Percentiles rank a stretch among this genome's conserved stretches.
phyloP scores from a whole-genome alignment of 2,888 invertebrate species.

The Brachyptera putata region DNA sequence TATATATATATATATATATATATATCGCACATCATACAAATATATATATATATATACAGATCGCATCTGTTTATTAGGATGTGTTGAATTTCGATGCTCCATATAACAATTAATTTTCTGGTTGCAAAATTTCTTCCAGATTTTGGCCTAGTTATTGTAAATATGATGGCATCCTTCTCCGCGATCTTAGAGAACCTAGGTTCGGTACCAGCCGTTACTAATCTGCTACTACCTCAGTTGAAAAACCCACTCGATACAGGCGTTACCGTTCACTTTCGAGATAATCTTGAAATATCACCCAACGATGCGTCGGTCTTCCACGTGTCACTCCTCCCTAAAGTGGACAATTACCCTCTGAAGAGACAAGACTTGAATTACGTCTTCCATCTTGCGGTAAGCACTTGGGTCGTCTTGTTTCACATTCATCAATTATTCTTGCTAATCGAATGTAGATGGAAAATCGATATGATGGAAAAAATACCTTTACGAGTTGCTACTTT shows the following conservation, averaged over 20 bases:
- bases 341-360: conserved; percentile 45
- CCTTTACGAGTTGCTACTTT: too few species aligned
- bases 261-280: conserved; percentile 41
- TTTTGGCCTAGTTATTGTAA: conserved; percentile 53
- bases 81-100: too few species aligned
- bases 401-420: too few species aligned
- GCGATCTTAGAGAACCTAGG: conserved; percentile 55
- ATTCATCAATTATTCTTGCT: too few species aligned
- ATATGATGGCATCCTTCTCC: conserved; percentile 46
- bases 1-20: too few species aligned
- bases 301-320: conserved; percentile 51
- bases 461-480: too few species aligned
- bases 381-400: conserved; percentile 50
- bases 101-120: too few species aligned
- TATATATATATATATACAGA: too few species aligned
- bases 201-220: conserved; percentile 48
- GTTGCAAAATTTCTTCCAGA: too few species aligned
- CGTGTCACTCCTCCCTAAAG: conserved; percentile 52
- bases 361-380: conserved; percentile 45
- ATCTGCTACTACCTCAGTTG: conserved; percentile 40
- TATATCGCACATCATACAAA: too few species aligned
- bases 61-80: too few species aligned
- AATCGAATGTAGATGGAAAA: too few species aligned
- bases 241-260: conserved; percentile 37
- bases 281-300: conserved; percentile 46